Evolutionary conservation across 35 echinoderm and acorn worm species (phyloP), one percentile per base, ranked within the genome.

Genomic region (Patiria miniata): DNA sequence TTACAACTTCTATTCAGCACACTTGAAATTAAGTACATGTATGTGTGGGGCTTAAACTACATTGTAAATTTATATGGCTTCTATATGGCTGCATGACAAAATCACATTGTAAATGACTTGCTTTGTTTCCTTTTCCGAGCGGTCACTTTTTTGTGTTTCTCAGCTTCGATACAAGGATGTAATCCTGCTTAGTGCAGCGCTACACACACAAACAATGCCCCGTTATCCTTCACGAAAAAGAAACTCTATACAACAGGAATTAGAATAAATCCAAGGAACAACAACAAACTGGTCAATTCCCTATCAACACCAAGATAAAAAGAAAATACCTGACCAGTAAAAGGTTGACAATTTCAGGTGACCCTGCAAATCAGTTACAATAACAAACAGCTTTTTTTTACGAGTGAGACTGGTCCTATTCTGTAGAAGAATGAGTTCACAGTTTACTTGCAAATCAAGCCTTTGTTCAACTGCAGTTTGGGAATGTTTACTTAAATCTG

Each of bases 331-430:
- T 28, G 26, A 32, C 65, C 65, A 32, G 65, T 1, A 60, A 60
- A 73, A 73, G 65, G 65, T 73, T 30, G 9, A 73, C 65, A 26
- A 73, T 73, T 73, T 32, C 26, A 73, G 34, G 65, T 73, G 65
- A 73, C 65, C 65, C 65, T 73, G 65, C 34, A 28, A 73, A 73
- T 73, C 65, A 73, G 26, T 47, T 73, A 73, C 65, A 73, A 73
- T 73, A 73, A 73, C 65, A 73, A 73, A 68, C 60, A 28, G 60
- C 12, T 47, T 47, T 12, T 12, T 47, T 47, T 47, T 12, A 47
- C 42, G 4, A 47, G 42, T n/a, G n/a, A 57, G 22, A 60, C 65
- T 73, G 34, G 65, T 14, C 28, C 19, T 9, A 23, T 26, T 5
- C 14, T 73, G 22, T 2, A 34, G 29, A 73, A 21, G 23, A 73